Conservation (phyloP, 2,797 vertebrate species). For the Choloepus didactylus region DNA sequence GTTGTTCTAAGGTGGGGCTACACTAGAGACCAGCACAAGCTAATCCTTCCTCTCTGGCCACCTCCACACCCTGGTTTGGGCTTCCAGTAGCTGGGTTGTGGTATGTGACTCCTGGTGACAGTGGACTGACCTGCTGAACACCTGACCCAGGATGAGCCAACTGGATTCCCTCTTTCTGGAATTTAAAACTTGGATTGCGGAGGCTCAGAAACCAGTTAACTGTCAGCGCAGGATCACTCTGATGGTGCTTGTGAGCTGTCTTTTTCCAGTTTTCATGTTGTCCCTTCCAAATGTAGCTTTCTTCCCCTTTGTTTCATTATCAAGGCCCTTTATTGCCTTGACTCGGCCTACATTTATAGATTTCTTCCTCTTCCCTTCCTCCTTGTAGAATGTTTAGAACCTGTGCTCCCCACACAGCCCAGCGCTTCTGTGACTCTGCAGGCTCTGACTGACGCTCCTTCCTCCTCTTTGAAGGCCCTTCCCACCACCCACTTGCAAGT, state of each 20-base stretch:
- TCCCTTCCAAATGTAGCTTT: neutral
- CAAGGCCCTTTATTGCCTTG: neutral
- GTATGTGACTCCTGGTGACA: neutral
- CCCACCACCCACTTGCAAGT: neutral
- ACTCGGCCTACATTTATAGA: neutral
- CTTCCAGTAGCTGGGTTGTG: neutral
- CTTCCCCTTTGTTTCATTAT: neutral
- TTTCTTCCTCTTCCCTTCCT: neutral
- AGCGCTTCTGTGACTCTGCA: neutral
- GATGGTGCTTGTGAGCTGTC: neutral
- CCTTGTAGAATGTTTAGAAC: neutral
- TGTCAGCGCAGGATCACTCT: rapidly evolving
- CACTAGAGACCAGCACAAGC: neutral
- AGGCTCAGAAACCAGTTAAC: neutral
- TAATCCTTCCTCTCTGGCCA: neutral
- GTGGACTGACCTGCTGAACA: neutral
- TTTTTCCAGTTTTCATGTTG: neutral
- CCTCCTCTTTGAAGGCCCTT: neutral
- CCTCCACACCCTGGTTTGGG: neutral
- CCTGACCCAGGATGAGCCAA: neutral
- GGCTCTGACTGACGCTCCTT: neutral
- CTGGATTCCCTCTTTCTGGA: neutral
- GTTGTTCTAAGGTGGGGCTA: neutral
- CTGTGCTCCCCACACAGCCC: neutral
- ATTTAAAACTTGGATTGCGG: neutral